Evolutionary conservation across 2,113 vertebrate genomes (phyloP).

Genomic region (Dolichotis patagonum): DNA sequence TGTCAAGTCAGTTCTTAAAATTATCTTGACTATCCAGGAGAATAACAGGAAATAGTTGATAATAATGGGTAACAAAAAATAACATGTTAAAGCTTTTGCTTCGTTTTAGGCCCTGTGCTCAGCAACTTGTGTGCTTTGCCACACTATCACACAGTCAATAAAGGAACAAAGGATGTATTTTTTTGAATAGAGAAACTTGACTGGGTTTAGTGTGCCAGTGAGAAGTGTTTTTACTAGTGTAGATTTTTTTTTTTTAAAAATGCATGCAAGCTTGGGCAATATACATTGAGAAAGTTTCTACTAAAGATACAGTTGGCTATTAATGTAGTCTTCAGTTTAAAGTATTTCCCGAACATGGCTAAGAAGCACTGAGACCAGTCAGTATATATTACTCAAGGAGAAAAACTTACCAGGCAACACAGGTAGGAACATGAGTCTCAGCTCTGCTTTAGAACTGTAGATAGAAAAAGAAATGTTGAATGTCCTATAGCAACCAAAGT

Average conservation of each 20-base stretch:
- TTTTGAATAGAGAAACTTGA: slow-evolving; percentile 33
- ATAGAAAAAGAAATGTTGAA: not conserved
- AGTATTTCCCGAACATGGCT: not conserved
- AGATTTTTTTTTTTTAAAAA: not conserved
- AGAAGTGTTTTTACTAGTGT: slow-evolving; percentile 6
- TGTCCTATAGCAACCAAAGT: not conserved
- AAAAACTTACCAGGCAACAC: not conserved
- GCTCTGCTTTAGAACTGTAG: not conserved
- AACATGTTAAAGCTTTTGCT: not conserved
- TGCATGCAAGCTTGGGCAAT: not conserved
- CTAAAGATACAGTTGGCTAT: not conserved
- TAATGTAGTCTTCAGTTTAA: not conserved
- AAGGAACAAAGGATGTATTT: not conserved
- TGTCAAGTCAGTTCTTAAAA: not conserved
- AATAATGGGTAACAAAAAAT: not conserved
- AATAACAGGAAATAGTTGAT: not conserved
- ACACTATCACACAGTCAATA: not conserved
- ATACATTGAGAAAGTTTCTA: not conserved
- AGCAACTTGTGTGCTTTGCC: not conserved
- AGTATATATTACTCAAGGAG: not conserved
- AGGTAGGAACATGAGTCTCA: not conserved
- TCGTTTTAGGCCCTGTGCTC: not conserved
- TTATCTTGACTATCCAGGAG: not conserved
- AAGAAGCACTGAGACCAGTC: not conserved
- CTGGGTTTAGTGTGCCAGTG: not conserved